Conservation (phyloP, 2,113 vertebrate species). For the Hepsetus odoe region DNA sequence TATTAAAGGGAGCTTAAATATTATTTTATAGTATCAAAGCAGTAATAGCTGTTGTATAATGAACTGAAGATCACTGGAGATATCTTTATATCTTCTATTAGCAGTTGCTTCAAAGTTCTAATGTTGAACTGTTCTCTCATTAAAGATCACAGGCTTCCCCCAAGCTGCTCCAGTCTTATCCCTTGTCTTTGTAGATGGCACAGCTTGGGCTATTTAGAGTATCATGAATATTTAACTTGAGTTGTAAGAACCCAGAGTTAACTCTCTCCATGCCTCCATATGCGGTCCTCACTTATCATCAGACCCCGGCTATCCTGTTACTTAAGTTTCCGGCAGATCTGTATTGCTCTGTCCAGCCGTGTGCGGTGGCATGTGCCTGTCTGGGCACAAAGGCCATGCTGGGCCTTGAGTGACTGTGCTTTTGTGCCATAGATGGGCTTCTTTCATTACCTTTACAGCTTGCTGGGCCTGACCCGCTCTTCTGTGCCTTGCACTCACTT, state of each 20-base stretch:
- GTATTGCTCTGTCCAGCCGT: slow-evolving; percentile 52
- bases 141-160: slow-evolving; percentile 42
- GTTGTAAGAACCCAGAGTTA: slow-evolving; percentile 52
- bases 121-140: slow-evolving; percentile 38
- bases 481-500: slow-evolving; percentile 24
- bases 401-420: slow-evolving; percentile 32
- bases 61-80: background rate
- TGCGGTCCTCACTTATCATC: slow-evolving; percentile 21
- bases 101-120: background rate
- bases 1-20: background rate
- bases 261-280: slow-evolving; percentile 9
- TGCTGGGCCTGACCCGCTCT: slow-evolving; percentile 59
- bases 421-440: slow-evolving; percentile 56
- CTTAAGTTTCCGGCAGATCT: slow-evolving; percentile 68
- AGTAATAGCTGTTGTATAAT: background rate
- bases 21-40: background rate
- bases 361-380: slow-evolving; percentile 64
- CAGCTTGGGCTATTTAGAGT: slow-evolving; percentile 27
- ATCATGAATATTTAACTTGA: slow-evolving; percentile 50
- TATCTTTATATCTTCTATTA: no score
- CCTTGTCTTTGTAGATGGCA: slow-evolving; percentile 36
- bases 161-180: slow-evolving; percentile 28
- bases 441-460: slow-evolving; percentile 78
- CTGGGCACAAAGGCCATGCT: slow-evolving; percentile 61
- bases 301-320: slow-evolving; percentile 68